Evolutionary conservation across 1,140 invertebrate species (phyloP).

Genomic region (Drosophila pseudoobscura): DNA sequence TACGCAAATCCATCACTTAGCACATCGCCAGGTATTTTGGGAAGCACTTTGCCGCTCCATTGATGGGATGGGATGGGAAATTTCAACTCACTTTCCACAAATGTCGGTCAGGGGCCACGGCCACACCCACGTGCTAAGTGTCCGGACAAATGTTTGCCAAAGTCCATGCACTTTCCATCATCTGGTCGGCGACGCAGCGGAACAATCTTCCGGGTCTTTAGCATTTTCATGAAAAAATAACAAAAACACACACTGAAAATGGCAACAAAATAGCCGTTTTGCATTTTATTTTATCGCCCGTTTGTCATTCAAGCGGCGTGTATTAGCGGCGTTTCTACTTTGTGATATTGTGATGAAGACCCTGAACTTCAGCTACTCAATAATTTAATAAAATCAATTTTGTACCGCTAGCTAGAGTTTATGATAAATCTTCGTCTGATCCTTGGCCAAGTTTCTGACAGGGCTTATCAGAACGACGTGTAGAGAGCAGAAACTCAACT

Average conservation of each 20-base stretch:
- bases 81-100: constrained; percentile 36
- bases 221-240: constrained; percentile 39
- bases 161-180: constrained; percentile 24
- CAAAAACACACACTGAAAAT: constrained; percentile 22
- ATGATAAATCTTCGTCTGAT: constrained; percentile 28
- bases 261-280: constrained; percentile 47
- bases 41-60: constrained; percentile 15
- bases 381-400: constrained; percentile 34
- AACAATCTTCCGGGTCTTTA: constrained; percentile 62
- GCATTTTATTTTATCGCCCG: constrained; percentile 55
- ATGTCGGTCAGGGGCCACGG: constrained; percentile 18
- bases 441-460: constrained; percentile 45
- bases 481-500: neutral
- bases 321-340: constrained; percentile 58
- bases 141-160: constrained; percentile 43
- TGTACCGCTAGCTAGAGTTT: constrained; percentile 47
- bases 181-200: constrained; percentile 12
- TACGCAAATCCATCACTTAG: constrained; percentile 44
- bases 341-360: constrained; percentile 40
- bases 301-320: constrained; percentile 35
- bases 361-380: constrained; percentile 68
- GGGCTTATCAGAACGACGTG: constrained; percentile 38
- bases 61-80: constrained; percentile 15
- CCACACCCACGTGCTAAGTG: constrained; percentile 35
- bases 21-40: constrained; percentile 28